Evolutionary conservation across 2,113 vertebrate genomes (phyloP).

Genomic region (Urocynchramus pylzowi): DNA sequence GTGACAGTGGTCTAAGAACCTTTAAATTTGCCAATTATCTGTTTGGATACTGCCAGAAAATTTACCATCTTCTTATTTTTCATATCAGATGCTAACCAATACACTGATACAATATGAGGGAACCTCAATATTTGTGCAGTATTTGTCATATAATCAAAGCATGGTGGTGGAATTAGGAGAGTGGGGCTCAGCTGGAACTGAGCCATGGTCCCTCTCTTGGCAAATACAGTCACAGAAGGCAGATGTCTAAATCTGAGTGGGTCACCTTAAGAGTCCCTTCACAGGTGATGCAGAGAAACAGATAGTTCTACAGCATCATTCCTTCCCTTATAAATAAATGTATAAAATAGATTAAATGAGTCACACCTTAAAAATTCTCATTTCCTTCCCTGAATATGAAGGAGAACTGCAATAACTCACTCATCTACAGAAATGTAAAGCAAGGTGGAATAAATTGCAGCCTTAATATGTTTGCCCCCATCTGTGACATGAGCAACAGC

Average conservation of each 20-base stretch:
- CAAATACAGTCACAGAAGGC: neutral
- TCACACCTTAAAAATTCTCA: slow-evolving; percentile 53
- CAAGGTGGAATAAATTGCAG: slow-evolving; percentile 41
- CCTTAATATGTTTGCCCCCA: slow-evolving; percentile 44
- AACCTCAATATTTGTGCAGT: neutral
- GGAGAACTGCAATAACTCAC: slow-evolving; percentile 45
- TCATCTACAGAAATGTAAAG: slow-evolving; percentile 48
- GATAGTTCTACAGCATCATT: neutral
- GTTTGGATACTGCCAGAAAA: neutral
- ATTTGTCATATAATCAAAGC: neutral
- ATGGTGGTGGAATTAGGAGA: neutral
- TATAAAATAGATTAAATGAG: slow-evolving; percentile 61
- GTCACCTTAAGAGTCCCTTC: neutral
- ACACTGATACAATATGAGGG: neutral
- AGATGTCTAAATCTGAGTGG: neutral
- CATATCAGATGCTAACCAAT: neutral
- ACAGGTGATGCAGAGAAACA: neutral
- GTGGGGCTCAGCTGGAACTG: neutral
- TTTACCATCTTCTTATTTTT: neutral
- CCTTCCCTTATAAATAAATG: slow-evolving; percentile 63
- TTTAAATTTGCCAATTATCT: neutral
- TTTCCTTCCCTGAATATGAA: slow-evolving; percentile 38
- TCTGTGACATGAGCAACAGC: slow-evolving; percentile 42
- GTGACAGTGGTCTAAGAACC: neutral
- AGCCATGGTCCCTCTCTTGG: neutral